These are phyloP conservation scores for Diceros bicornis DNA, from an alignment of 2,797 vertebrate genomes.

Conservation along the genomic window DNA sequence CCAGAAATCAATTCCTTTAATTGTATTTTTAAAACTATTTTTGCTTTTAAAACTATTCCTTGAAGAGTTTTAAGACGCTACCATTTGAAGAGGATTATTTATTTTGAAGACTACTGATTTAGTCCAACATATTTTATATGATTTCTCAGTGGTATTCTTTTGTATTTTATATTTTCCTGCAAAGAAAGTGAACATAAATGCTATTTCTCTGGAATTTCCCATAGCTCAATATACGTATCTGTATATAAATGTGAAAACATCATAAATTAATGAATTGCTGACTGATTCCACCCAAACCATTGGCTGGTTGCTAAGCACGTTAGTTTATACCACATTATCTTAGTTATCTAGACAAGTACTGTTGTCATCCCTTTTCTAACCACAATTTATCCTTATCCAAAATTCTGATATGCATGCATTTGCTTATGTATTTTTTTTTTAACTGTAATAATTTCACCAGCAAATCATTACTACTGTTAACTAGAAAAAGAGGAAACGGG, in stretches of 20 bases:
- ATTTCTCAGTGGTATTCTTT: neutral
- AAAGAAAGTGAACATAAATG: neutral
- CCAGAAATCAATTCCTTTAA: neutral
- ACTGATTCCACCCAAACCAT: neutral
- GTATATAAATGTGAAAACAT: neutral
- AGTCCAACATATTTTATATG: neutral
- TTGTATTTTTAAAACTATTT: neutral
- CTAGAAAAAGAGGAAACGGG: neutral
- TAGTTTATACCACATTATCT: neutral
- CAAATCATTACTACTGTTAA: neutral
- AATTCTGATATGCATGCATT: neutral
- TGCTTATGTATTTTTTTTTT: conserved; percentile 7
- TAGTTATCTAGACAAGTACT: neutral
- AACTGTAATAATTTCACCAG: neutral
- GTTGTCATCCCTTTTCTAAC: neutral
- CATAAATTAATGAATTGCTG: neutral
- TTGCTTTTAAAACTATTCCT: neutral
- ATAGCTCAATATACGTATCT: neutral
- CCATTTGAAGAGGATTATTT: neutral
- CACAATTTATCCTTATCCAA: neutral
- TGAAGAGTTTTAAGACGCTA: neutral
- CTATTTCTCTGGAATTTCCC: neutral
- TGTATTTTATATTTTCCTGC: conserved; percentile 14
- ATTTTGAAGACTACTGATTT: neutral
- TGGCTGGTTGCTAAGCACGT: neutral